Evolutionary conservation across 2,888 invertebrate species (phyloP).

Genomic region (Gastracanthus pulcherrimus): DNA sequence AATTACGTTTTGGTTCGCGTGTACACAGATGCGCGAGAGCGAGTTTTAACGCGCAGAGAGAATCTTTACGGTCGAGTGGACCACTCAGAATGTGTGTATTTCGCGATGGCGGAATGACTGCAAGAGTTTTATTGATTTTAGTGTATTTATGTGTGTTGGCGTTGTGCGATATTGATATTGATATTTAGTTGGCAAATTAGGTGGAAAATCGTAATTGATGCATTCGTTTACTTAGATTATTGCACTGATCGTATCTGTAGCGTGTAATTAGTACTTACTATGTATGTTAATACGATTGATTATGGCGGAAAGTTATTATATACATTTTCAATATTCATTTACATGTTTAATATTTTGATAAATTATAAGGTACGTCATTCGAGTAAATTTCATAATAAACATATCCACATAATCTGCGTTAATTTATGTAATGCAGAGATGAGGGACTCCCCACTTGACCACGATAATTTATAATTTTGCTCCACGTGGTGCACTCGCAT

Average conservation of each 20-base stretch:
- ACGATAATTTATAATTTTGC: too few relatives aligned
- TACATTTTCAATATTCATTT: background rate
- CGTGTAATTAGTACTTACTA: background rate
- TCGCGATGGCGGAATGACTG: background rate
- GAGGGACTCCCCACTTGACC: too few relatives aligned
- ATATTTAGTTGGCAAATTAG: slow-evolving; percentile 27
- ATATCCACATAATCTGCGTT: too few relatives aligned
- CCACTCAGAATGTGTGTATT: background rate
- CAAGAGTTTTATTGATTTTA: slow-evolving; percentile 31
- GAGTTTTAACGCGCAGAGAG: slow-evolving; percentile 16
- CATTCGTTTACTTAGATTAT: slow-evolving; percentile 7
- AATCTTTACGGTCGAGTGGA: slow-evolving; percentile 3
- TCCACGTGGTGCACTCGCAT: too few relatives aligned
- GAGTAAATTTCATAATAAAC: too few relatives aligned
- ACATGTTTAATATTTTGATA: background rate
- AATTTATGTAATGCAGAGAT: too few relatives aligned
- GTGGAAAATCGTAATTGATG: slow-evolving; percentile 35
- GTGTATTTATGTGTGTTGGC: background rate
- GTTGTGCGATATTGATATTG: background rate
- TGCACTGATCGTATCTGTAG: background rate
- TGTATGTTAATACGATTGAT: background rate
- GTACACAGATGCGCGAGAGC: background rate
- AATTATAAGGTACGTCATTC: too few relatives aligned
- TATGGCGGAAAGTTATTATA: background rate
- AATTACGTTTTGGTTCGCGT: slow-evolving; percentile 42